Base-by-base conservation (phyloP, 1,140 invertebrate genomes). In the Dinothrombium tinctorium region DNA sequence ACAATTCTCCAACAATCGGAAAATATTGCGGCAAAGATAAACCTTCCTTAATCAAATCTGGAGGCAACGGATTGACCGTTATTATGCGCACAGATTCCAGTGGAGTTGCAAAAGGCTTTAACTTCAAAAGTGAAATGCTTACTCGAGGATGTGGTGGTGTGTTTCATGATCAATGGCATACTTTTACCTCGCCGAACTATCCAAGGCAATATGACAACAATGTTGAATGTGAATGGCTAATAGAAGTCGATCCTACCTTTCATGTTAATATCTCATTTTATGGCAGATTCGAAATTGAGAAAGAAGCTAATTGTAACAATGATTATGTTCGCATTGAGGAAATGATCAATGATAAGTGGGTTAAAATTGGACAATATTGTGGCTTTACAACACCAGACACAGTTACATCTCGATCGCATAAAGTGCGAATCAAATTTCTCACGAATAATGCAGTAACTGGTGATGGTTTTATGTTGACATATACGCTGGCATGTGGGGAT, bases 191-290 rank as follows among this genome's bases (percentile, higher is more conserved):
- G 9, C 69, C 69, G n/a, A 61, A 62, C 44, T 74, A 65, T 52
- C 68, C 69, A 2, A 49, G 28, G 26, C 20, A 28, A 39, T 82
- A 83, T 57, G 60, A 61, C 17, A 64, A 71, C 47, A 81, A 82
- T 53, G 59, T 66, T 29, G 78, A 84, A 60, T 86, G 80, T 54
- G 53, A 65, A 0, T 84, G 79, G 78, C 68, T 72, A 51, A 67
- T 83, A 39, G 54, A 56, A 29, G 60, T 66, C 1, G 58, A 67
- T 3, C 41, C 58, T 41, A 79, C 78, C 7, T 76, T 71, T 49
- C 66, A 69, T 48, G 56, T 83, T 14, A 65, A 65, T 2, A 52
- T 81, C 8, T 49, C 59, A 2, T 84, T 86, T 53, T 44, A 63
- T 1, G 64, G 67, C 1, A 58, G 78, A 44, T 86, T 83, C 56